phyloP scores from a whole-genome alignment of 2,888 invertebrate genomes.

The Emmelina monodactyla region DNA sequence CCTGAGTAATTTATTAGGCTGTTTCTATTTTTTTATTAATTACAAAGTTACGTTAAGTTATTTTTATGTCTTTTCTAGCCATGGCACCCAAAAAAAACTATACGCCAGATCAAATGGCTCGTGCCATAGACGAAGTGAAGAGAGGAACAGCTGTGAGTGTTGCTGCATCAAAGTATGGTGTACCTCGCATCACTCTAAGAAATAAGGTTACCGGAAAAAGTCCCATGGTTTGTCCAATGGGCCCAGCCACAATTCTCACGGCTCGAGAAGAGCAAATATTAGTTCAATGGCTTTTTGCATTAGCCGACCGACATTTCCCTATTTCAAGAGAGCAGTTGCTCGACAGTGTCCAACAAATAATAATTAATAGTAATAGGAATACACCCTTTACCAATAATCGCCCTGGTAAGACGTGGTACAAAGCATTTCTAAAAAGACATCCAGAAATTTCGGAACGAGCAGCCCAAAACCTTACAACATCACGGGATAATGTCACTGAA shows the following conservation, averaged over 20 bases:
- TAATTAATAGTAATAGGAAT: conserved; percentile 5
- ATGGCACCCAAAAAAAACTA: no score
- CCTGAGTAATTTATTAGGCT: no score
- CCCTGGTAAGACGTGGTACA: conserved; percentile 22
- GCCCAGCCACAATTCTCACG: conserved; percentile 4
- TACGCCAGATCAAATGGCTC: no score
- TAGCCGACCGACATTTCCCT: no score
- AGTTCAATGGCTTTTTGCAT: no score
- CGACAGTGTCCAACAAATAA: conserved; percentile 13
- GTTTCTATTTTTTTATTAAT: no score
- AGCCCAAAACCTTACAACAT: conserved; percentile 19
- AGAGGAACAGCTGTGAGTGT: no score
- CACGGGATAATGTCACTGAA: conserved; percentile 19
- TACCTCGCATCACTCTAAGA: conserved; percentile 11
- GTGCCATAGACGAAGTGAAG: no score
- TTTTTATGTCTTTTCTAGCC: no score
- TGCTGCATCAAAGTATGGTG: conserved; percentile 12
- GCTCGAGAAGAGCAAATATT: conserved; percentile 9
- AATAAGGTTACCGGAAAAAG: conserved; percentile 12
- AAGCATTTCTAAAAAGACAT: conserved; percentile 19
- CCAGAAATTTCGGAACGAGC: conserved; percentile 16
- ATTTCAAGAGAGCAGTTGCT: conserved; percentile 18
- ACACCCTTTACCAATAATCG: conserved; percentile 18
- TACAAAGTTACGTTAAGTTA: no score
- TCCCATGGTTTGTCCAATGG: conserved; percentile 14